A percentile compares a stretch with the other conserved stretches of the same genome.
phyloP scores from a whole-genome alignment of 1,140 invertebrate species.

The Atta colombica region DNA sequence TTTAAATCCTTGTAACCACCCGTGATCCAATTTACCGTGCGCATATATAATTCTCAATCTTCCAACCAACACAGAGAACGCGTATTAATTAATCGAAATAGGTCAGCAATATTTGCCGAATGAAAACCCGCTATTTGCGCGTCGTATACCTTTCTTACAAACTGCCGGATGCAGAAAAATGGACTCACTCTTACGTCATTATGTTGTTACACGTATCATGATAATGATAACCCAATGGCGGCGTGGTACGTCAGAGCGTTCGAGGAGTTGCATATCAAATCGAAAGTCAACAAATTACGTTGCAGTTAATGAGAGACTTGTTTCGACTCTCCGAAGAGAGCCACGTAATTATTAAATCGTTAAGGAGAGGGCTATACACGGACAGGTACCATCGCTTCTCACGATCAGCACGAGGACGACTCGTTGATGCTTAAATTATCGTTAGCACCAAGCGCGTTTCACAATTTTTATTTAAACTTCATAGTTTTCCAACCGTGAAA shows the following conservation, averaged over 20 bases:
- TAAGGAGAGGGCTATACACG: conserved; percentile 56
- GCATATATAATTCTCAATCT: conserved; percentile 38
- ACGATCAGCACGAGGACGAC: conserved; percentile 7
- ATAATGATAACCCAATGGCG: conserved; percentile 60
- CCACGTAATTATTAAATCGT: conserved; percentile 70
- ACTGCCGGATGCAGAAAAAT: conserved; percentile 35
- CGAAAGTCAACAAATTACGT: conserved; percentile 61
- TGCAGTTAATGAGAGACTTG: conserved; percentile 59
- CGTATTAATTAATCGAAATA: conserved; percentile 61
- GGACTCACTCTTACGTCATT: conserved; percentile 58
- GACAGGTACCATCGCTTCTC: conserved; percentile 32
- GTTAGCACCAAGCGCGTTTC: conserved; percentile 49
- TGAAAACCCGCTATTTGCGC: conserved; percentile 46
- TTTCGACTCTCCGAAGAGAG: conserved; percentile 54
- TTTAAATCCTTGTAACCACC: not conserved
- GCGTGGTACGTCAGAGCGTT: conserved; percentile 35
- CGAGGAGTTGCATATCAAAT: conserved; percentile 62
- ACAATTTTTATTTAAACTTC: not conserved
- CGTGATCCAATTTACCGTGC: conserved; percentile 31
- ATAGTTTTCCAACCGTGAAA: not conserved
- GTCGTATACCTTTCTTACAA: conserved; percentile 16
- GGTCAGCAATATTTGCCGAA: conserved; percentile 54
- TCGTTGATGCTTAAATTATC: conserved; percentile 62
- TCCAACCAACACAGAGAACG: not conserved
- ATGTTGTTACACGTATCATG: conserved; percentile 63